phyloP scores from a whole-genome alignment of 2,113 vertebrate genomes.

The Austrofundulus limnaeus region DNA sequence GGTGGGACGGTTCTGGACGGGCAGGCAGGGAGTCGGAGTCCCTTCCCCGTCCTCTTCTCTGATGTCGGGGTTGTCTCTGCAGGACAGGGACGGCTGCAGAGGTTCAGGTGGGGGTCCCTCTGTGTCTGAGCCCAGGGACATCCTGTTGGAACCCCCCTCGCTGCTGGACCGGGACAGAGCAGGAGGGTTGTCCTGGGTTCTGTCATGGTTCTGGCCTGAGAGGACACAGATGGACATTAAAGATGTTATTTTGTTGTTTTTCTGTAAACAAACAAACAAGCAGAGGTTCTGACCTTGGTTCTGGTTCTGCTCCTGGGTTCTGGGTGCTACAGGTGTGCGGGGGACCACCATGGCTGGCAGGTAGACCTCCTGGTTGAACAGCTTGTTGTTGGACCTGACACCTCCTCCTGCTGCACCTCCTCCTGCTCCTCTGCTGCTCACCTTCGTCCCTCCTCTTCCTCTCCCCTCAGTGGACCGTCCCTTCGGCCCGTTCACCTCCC shows the following conservation, averaged over 20 bases:
- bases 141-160: slow-evolving; percentile 85
- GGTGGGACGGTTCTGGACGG: slow-evolving; percentile 33
- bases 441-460: slow-evolving; percentile 50
- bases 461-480: slow-evolving; percentile 35
- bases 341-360: slow-evolving; percentile 73
- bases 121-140: slow-evolving; percentile 94
- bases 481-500: slow-evolving; percentile 46
- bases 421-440: slow-evolving; percentile 22
- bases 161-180: slow-evolving; percentile 84
- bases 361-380: slow-evolving; percentile 53
- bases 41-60: slow-evolving; percentile 89
- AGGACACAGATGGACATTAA: slow-evolving; percentile 4
- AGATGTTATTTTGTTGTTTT: too few species aligned
- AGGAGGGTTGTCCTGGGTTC: slow-evolving; percentile 81
- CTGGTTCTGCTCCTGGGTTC: slow-evolving; percentile 58
- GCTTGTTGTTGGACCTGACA: slow-evolving; percentile 29
- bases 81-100: slow-evolving; percentile 72
- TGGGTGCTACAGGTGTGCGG: slow-evolving; percentile 67
- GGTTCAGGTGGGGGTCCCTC: slow-evolving; percentile 79
- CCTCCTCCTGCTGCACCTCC: slow-evolving; percentile 1
- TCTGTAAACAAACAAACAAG: too few species aligned
- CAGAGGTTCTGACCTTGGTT: slow-evolving; percentile 53
- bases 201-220: slow-evolving; percentile 73
- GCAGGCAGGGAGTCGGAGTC: slow-evolving; percentile 32
- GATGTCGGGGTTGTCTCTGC: slow-evolving; percentile 89